These are phyloP conservation scores for Enteromius thamalakanensis DNA, from an alignment of 2,797 vertebrate species.

Conservation along the genomic window DNA sequence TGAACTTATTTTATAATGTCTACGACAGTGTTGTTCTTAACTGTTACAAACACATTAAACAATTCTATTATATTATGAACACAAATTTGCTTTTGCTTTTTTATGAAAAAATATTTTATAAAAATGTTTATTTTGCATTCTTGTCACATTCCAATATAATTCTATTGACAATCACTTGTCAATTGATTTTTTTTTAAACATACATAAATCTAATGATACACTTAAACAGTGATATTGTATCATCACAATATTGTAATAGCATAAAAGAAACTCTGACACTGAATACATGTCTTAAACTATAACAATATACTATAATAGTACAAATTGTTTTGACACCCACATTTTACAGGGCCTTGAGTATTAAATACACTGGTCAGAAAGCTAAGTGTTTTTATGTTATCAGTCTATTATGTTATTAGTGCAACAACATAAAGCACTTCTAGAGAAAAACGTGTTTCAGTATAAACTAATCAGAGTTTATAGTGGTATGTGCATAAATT, in stretches of 20 bases:
- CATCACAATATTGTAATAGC: neutral
- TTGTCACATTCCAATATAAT: neutral
- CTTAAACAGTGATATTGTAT: neutral
- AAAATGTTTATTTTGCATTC: neutral
- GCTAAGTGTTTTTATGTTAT: neutral
- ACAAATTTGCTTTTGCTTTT: neutral
- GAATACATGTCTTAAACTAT: neutral
- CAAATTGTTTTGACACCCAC: neutral
- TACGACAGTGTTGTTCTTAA: neutral
- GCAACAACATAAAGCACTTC: neutral
- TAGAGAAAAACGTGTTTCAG: neutral
- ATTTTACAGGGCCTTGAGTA: neutral
- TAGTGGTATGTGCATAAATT: neutral
- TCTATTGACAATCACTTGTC: neutral
- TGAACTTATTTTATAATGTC: slow-evolving; percentile 1
- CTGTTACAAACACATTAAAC: neutral
- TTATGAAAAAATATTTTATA: neutral
- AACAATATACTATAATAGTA: neutral
- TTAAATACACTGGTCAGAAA: neutral
- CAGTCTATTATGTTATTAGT: neutral
- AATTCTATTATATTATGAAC: neutral
- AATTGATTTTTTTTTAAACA: neutral
- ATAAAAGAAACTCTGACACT: neutral
- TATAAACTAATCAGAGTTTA: neutral
- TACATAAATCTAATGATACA: neutral